Conservation (phyloP, 2,113 vertebrate species). For the Protobothrops mucrosquamatus region DNA sequence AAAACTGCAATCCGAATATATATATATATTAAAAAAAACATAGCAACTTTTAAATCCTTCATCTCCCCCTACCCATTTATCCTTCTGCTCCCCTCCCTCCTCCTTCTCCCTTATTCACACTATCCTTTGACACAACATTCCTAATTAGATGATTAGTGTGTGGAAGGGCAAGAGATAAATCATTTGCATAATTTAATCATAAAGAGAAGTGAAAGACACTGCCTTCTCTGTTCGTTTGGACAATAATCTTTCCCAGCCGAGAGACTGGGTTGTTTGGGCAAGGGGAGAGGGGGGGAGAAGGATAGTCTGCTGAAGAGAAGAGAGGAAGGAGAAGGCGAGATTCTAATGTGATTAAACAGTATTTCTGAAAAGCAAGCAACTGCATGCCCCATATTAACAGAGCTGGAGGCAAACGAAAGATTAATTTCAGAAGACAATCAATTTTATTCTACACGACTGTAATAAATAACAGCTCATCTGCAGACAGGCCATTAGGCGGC, state of each 20-base stretch:
- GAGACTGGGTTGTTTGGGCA: background rate
- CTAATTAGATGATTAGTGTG: constrained; percentile 93
- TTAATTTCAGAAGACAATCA: constrained; percentile 94
- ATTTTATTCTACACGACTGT: constrained; percentile 90
- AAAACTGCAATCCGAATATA: background rate
- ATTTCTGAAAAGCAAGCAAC: constrained; percentile 85
- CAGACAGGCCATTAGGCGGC: constrained; percentile 83
- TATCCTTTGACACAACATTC: constrained; percentile 84
- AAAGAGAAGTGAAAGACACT: constrained; percentile 89
- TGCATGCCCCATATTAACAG: constrained; percentile 86
- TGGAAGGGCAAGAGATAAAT: constrained; percentile 85
- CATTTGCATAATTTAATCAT: constrained; percentile 94
- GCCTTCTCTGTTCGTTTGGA: constrained; percentile 89
- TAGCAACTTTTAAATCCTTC: constrained; percentile 36
- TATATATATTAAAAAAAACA: too few relatives aligned
- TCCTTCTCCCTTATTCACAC: constrained; percentile 73
- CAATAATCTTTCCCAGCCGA: constrained; percentile 85
- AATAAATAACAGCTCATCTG: constrained; percentile 90
- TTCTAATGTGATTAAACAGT: constrained; percentile 95
- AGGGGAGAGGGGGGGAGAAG: background rate
- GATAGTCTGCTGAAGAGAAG: background rate
- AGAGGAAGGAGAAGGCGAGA: constrained; percentile 70
- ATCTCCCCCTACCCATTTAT: constrained; percentile 29
- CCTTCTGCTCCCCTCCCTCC: constrained; percentile 64
- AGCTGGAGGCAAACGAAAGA: constrained; percentile 88